Evolutionary conservation across 1,140 invertebrate genomes (phyloP).

Genomic region (Maniola jurtina): DNA sequence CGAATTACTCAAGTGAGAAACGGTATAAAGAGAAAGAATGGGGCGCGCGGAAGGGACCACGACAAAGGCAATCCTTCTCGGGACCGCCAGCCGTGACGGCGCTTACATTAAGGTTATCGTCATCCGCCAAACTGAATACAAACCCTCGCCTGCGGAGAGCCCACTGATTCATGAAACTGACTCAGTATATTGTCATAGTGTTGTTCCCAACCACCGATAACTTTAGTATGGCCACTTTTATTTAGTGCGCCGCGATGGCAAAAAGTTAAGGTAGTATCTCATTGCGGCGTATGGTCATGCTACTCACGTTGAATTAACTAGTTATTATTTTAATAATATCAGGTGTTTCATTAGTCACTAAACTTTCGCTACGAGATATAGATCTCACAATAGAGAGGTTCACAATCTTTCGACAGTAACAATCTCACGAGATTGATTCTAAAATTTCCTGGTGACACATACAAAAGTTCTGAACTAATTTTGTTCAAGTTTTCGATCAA

Average conservation of each 20-base stretch:
- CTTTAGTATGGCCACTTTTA: neutral
- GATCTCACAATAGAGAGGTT: too few species aligned
- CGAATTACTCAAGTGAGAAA: slow-evolving; percentile 77
- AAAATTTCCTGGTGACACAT: too few species aligned
- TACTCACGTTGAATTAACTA: too few species aligned
- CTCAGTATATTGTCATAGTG: slow-evolving; percentile 58
- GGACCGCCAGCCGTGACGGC: slow-evolving; percentile 73
- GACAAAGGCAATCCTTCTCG: slow-evolving; percentile 76
- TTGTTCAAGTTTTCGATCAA: too few species aligned
- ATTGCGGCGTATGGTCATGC: too few species aligned
- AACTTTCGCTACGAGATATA: too few species aligned
- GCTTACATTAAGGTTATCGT: slow-evolving; percentile 78
- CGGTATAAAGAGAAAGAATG: slow-evolving; percentile 75
- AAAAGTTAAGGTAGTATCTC: too few species aligned
- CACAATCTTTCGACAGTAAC: too few species aligned
- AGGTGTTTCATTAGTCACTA: too few species aligned
- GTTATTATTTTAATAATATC: too few species aligned
- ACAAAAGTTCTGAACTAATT: too few species aligned
- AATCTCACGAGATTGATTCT: too few species aligned
- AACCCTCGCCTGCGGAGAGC: slow-evolving; percentile 60
- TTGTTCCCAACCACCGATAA: slow-evolving; percentile 37
- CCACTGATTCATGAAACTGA: slow-evolving; percentile 68
- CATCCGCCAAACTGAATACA: slow-evolving; percentile 74
- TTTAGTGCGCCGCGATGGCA: neutral
- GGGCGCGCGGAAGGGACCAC: slow-evolving; percentile 66